Base-by-base conservation (phyloP, 2,797 vertebrate species). In the Botia almorhae region DNA sequence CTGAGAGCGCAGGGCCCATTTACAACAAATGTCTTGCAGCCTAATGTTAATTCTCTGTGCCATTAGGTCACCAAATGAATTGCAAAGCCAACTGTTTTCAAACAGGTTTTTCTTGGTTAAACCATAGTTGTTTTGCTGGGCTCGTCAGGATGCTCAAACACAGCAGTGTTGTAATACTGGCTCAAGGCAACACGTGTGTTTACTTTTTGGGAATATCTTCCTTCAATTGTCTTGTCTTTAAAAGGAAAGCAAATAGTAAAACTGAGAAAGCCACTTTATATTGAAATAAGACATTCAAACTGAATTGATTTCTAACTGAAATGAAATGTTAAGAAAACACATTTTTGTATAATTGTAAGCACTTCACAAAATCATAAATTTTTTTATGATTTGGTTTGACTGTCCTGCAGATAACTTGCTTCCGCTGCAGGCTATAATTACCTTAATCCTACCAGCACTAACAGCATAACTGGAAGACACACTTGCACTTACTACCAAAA, bases 341-440 rank as follows among this genome's bases (percentile, higher is more conserved):
- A 46, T 46, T 46, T 46, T 46, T 46, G 43, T 46, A 11, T 46
- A 46, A 8, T 46, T 46, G 10, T 46, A 46, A 46, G 43, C 8
- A 46, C 43, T 2, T 51, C 17, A 51, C 12, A 50, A 48, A 51
- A 51, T 16, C 48, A 14, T 51, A 14, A 51, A 14, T 16, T n/a
- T n/a, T n/a, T n/a, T n/a, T n/a, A n/a, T n/a, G n/a, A n/a, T n/a
- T n/a, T n/a, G 68, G 72, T 75, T 71, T 36, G 26, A 26, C 74
- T 75, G 61, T 64, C 69, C 78, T 77, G 58, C 67, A 82, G 82
- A 78, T 82, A 88, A 87, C 85, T 82, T 86, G 86, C 81, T 87
- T 89, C 80, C 72, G 69, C 70, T 73, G 33, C 51, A 76, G 80
- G 71, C 86, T 87, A 88, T 86, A 89, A 87, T 87, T 87, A 89